phyloP scores from a whole-genome alignment of 2,113 vertebrate genomes.

The Crypturellus undulatus region DNA sequence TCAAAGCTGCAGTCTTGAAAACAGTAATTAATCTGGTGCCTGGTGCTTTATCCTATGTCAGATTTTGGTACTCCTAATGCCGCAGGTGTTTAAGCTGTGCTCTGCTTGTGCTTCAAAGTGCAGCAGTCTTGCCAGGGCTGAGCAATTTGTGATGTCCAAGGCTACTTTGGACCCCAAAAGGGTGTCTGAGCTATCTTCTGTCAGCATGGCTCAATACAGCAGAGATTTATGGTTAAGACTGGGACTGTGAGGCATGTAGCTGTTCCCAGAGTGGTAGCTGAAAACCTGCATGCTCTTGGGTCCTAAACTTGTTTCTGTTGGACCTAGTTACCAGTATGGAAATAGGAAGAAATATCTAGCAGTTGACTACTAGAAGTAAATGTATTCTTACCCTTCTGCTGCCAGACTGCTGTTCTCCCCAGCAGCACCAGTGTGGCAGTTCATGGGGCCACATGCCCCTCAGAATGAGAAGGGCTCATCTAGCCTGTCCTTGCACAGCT shows the following conservation, averaged over 20 bases:
- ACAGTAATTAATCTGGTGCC: not conserved
- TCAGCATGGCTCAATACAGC: not conserved
- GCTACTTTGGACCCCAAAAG: not conserved
- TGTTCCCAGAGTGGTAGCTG: not conserved
- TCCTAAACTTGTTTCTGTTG: not conserved
- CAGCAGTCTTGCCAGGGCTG: not conserved
- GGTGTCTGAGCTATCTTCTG: not conserved
- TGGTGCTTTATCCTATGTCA: not conserved
- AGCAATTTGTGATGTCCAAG: not conserved
- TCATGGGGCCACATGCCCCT: not conserved
- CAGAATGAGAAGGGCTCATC: not conserved
- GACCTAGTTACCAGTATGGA: not conserved
- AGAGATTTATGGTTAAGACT: not conserved
- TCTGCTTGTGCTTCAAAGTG: not conserved
- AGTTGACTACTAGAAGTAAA: not conserved
- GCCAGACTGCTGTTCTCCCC: not conserved
- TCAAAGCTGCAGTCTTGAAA: not conserved
- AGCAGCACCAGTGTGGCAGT: not conserved
- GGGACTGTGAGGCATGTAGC: not conserved
- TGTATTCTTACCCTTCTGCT: not conserved
- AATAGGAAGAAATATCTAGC: not conserved
- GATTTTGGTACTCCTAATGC: not conserved
- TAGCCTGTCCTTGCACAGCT: not conserved
- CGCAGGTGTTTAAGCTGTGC: rapidly evolving
- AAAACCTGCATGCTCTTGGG: not conserved